Percentiles rank a stretch among this genome's conserved stretches.
Evolutionary conservation across 1,140 invertebrate genomes (phyloP).

Genomic region (Dinoponera quadriceps): DNA sequence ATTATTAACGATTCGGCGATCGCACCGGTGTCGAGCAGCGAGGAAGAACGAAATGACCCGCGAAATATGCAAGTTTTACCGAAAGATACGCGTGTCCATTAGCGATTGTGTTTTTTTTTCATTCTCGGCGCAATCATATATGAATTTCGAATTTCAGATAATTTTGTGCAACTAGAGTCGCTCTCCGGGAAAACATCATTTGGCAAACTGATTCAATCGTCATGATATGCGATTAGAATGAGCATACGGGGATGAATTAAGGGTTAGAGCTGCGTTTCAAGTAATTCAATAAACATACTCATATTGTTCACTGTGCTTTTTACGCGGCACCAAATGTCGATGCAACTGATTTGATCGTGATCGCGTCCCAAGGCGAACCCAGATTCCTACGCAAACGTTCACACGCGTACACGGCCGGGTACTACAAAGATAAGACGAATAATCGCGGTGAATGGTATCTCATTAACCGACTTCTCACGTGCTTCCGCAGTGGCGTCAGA

Average conservation of each 20-base stretch:
- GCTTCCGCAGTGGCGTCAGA: slow-evolving; percentile 37
- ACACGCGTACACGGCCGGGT: background rate
- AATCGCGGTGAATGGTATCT: slow-evolving; percentile 34
- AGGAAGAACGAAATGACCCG: background rate
- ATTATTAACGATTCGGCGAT: background rate
- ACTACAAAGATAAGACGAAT: slow-evolving; percentile 13
- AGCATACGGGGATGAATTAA: no score
- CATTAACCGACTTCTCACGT: slow-evolving; percentile 53
- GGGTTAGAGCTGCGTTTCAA: no score
- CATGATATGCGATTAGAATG: no score
- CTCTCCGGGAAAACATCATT: background rate
- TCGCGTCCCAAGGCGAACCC: background rate
- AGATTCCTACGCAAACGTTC: slow-evolving; percentile 17
- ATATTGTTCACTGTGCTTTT: no score
- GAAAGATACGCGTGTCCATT: background rate
- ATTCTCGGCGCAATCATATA: background rate
- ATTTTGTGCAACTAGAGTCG: background rate
- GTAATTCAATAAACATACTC: no score
- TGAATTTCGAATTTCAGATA: background rate
- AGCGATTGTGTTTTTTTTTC: no score
- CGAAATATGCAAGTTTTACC: background rate
- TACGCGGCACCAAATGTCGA: no score
- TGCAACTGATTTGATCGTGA: no score
- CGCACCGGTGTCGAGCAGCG: background rate
- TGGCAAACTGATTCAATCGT: no score